Evolutionary conservation across 2,888 invertebrate species (phyloP).

Genomic region (Oscheius myriophilus): DNA sequence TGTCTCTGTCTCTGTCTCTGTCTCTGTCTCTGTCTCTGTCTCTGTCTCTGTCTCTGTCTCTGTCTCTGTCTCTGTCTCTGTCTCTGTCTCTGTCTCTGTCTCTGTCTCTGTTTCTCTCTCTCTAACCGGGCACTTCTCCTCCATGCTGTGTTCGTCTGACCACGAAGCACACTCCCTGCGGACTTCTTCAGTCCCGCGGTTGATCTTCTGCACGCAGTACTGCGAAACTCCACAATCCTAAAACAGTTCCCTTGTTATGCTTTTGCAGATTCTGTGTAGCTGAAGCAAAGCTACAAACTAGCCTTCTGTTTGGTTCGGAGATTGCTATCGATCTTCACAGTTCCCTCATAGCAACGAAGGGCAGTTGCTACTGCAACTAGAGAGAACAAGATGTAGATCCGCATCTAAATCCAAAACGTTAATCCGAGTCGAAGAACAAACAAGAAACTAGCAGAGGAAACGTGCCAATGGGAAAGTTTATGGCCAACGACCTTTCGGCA

Average conservation of each 20-base stretch:
- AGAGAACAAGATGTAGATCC: constrained; percentile 3
- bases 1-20: no score
- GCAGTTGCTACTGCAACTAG: constrained; percentile 16
- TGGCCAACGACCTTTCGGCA: no score
- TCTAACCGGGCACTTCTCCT: constrained; percentile 50
- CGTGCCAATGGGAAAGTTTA: no score
- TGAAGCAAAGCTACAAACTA: background rate
- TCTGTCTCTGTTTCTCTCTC: no score
- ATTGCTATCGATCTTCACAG: constrained; percentile 39
- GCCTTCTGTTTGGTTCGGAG: constrained; percentile 42
- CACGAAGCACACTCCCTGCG: constrained; percentile 49
- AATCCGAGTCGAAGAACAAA: no score
- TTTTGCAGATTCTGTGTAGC: background rate
- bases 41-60: no score
- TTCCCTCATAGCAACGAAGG: constrained; percentile 48
- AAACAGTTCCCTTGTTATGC: constrained; percentile 1
- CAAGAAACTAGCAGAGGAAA: no score
- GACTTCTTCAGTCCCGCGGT: constrained; percentile 43
- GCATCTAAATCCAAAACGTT: no score
- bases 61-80: no score
- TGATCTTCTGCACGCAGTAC: constrained; percentile 51
- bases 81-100: no score
- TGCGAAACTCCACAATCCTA: constrained; percentile 49
- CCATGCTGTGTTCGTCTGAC: constrained; percentile 54
- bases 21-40: no score